A percentile compares a stretch with the other conserved stretches of the same genome.
Evolutionary conservation across 2,797 vertebrate genomes (phyloP).

Genomic region (Oceanodroma leucorhoa): DNA sequence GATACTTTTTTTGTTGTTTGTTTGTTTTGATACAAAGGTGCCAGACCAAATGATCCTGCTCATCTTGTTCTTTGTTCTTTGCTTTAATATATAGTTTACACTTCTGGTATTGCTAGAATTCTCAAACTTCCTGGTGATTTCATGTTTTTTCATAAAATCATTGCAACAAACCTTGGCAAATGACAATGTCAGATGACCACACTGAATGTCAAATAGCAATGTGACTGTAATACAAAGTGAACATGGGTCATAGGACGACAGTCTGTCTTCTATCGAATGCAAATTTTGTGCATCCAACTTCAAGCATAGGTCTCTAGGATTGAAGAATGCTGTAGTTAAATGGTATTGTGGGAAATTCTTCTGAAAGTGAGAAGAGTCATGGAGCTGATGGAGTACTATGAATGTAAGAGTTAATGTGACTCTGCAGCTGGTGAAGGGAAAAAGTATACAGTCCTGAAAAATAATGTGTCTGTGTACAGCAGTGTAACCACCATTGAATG

Average conservation of each 20-base stretch:
- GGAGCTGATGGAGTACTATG: background rate
- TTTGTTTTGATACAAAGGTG: background rate
- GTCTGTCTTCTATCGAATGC: fast-evolving
- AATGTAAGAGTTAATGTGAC: background rate
- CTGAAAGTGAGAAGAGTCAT: background rate
- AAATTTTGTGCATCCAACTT: background rate
- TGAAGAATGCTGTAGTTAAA: background rate
- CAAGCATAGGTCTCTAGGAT: background rate
- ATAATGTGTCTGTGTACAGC: background rate
- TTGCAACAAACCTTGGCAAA: background rate
- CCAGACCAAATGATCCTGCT: background rate
- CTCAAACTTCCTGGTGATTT: background rate
- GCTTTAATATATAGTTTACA: background rate
- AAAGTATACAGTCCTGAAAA: background rate
- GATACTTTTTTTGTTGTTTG: background rate
- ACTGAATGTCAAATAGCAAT: background rate
- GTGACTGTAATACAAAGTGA: background rate
- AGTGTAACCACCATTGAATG: background rate
- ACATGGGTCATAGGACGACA: background rate
- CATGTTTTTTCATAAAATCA: background rate
- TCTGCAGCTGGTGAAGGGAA: background rate
- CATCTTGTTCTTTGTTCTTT: background rate
- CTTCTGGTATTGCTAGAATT: background rate
- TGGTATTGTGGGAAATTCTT: background rate
- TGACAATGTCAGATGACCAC: background rate